These are phyloP conservation scores for Papilio demoleus DNA, from an alignment of 2,888 invertebrate species.

Conservation along the genomic window DNA sequence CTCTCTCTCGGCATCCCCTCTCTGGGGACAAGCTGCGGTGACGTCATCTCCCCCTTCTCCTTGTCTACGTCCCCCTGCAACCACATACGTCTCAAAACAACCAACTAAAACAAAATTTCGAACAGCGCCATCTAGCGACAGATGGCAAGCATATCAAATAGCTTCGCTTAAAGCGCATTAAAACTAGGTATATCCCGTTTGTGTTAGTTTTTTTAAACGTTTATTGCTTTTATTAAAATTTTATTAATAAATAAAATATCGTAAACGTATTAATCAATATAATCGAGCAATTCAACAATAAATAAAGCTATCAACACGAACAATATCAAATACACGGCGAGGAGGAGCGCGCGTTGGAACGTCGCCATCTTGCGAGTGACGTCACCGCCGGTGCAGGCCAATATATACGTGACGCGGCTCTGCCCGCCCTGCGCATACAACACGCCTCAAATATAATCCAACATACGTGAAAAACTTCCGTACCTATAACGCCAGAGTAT, in stretches of 20 bases:
- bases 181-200: no score
- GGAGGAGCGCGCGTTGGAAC: neutral
- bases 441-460: neutral
- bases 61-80: neutral
- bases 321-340: constrained; percentile 6
- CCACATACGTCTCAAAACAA: neutral
- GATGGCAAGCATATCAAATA: neutral
- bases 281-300: constrained; percentile 24
- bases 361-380: neutral
- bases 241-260: neutral
- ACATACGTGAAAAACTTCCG: no score
- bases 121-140: neutral
- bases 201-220: no score
- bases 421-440: constrained; percentile 6
- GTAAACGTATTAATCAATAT: constrained; percentile 18
- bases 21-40: neutral
- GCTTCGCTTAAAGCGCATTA: neutral
- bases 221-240: neutral
- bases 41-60: constrained; percentile 3
- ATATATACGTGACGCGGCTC: neutral
- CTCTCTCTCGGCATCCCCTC: neutral
- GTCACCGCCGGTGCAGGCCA: neutral
- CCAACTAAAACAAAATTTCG: neutral
- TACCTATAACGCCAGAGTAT: no score
- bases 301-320: constrained; percentile 21